Conservation (phyloP, 2,888 invertebrate genomes). For the Helleia helle region DNA sequence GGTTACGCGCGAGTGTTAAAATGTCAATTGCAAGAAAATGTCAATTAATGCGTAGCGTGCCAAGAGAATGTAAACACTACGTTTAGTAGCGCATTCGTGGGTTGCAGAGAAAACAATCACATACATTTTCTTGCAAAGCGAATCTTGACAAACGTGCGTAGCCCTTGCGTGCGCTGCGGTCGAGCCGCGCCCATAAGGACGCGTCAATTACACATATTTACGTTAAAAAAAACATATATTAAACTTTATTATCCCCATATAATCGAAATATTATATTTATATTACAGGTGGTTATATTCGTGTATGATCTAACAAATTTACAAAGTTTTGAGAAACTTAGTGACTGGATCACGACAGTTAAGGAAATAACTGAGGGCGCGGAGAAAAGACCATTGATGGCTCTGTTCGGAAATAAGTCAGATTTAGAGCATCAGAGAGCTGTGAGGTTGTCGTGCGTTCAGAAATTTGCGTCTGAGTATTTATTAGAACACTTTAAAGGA, state of each 20-base stretch:
- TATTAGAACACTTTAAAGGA: constrained; percentile 75
- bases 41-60: too few relatives aligned
- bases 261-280: constrained; percentile 1
- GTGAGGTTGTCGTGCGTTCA: constrained; percentile 78
- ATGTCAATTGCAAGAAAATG: too few relatives aligned
- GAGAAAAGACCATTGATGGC: constrained; percentile 72
- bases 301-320: constrained; percentile 88
- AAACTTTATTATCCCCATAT: not conserved
- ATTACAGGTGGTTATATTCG: constrained; percentile 82
- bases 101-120: too few relatives aligned
- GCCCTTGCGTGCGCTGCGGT: too few relatives aligned
- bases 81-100: too few relatives aligned
- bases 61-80: too few relatives aligned
- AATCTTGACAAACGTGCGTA: too few relatives aligned
- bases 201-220: too few relatives aligned
- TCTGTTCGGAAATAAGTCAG: constrained; percentile 81
- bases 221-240: too few relatives aligned
- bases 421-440: constrained; percentile 82
- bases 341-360: constrained; percentile 79
- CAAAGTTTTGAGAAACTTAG: constrained; percentile 84
- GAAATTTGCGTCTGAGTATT: constrained; percentile 77
- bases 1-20: too few relatives aligned
- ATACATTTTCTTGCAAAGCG: too few relatives aligned
- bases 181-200: too few relatives aligned
- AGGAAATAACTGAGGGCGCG: constrained; percentile 50